phyloP scores from a whole-genome alignment of 2,888 invertebrate genomes.

The Amitus sp. region DNA sequence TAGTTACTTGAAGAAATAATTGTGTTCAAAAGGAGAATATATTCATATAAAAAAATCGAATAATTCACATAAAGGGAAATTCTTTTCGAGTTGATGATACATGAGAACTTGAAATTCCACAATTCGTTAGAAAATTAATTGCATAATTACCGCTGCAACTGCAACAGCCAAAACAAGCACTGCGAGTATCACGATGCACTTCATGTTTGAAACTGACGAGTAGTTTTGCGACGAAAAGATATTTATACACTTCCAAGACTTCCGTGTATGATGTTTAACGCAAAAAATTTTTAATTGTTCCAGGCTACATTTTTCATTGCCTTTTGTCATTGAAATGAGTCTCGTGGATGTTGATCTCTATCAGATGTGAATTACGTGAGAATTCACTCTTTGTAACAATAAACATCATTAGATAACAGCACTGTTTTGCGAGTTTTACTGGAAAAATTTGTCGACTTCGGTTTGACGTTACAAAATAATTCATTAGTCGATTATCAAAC shows the following conservation, averaged over 20 bases:
- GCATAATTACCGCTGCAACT: slow-evolving; percentile 7
- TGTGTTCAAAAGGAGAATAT: no score
- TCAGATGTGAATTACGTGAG: slow-evolving; percentile 3
- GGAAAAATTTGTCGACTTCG: no score
- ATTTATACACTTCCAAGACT: slow-evolving; percentile 2
- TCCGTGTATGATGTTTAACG: neutral
- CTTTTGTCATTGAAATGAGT: neutral
- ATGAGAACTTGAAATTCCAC: neutral
- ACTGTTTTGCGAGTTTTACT: neutral
- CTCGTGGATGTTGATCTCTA: neutral
- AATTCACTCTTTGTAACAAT: neutral
- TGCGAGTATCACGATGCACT: slow-evolving; percentile 1
- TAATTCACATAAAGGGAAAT: neutral
- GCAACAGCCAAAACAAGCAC: slow-evolving; percentile 4
- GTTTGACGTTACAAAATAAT: no score
- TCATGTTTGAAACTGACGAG: slow-evolving; percentile 1
- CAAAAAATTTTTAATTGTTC: neutral
- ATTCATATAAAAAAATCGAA: neutral
- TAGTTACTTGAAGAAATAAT: no score
- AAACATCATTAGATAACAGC: neutral
- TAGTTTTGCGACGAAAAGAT: neutral
- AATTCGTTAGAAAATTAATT: neutral
- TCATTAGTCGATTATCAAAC: no score
- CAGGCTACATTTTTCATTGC: neutral
- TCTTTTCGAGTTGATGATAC: no score